phyloP scores from a whole-genome alignment of 2,888 invertebrate species.

The Petrolisthes cinctipes region DNA sequence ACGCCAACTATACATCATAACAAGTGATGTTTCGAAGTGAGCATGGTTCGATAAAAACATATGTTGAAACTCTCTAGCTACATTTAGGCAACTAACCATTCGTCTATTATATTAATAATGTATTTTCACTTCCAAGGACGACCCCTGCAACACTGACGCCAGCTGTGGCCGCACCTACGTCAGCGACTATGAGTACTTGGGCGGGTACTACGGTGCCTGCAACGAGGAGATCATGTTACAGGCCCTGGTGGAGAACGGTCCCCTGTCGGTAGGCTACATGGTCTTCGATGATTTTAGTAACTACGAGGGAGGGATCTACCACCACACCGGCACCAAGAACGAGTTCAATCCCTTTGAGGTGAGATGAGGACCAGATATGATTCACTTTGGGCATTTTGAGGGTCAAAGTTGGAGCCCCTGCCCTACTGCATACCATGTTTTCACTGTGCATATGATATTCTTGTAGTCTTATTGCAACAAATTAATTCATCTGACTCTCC shows the following conservation, averaged over 20 bases:
- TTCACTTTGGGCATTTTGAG: no score
- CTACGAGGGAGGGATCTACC: slow-evolving; percentile 70
- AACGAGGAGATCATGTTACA: slow-evolving; percentile 71
- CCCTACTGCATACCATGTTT: no score
- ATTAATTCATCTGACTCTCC: neutral
- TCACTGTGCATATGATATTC: no score
- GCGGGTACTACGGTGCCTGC: slow-evolving; percentile 69
- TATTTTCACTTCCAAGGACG: slow-evolving; percentile 13
- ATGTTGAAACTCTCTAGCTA: no score
- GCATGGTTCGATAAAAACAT: no score
- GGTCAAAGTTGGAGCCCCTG: no score
- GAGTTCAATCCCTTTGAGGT: slow-evolving; percentile 64
- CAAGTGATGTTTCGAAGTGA: no score
- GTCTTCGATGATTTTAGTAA: slow-evolving; percentile 67
- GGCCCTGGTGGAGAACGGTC: slow-evolving; percentile 70
- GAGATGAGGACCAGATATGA: neutral
- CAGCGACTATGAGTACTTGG: slow-evolving; percentile 71
- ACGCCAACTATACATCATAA: no score
- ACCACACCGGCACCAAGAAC: slow-evolving; percentile 67
- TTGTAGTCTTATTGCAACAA: no score
- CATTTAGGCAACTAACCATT: no score
- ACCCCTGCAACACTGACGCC: slow-evolving; percentile 37
- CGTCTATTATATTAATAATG: no score
- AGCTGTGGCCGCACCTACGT: slow-evolving; percentile 65
- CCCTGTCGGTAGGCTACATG: slow-evolving; percentile 71